A percentile compares a stretch with the other conserved stretches of the same genome.
phyloP scores from a whole-genome alignment of 2,888 invertebrate genomes.

The Pollenia angustigena region DNA sequence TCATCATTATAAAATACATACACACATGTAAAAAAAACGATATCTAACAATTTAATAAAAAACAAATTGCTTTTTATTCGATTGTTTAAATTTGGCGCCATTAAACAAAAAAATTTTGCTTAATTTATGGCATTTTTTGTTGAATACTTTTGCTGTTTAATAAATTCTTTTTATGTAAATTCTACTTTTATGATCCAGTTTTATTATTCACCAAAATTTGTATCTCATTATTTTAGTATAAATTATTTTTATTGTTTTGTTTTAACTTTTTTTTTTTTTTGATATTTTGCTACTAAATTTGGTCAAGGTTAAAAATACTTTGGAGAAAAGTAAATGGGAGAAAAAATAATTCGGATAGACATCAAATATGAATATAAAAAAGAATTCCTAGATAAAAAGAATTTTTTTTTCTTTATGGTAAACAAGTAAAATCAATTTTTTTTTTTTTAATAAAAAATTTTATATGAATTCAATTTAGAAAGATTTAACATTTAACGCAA shows the following conservation, averaged over 20 bases:
- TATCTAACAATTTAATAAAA: constrained; percentile 46
- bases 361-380: too few relatives aligned
- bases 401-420: too few relatives aligned
- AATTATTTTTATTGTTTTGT: constrained; percentile 42
- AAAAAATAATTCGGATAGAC: background rate
- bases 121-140: constrained; percentile 49
- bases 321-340: background rate
- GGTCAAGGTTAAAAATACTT: constrained; percentile 59
- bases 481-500: too few relatives aligned
- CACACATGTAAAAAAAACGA: background rate
- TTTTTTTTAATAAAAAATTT: too few relatives aligned
- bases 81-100: constrained; percentile 62
- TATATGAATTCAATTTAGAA: too few relatives aligned
- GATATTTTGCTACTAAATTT: constrained; percentile 36
- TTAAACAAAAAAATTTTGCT: constrained; percentile 48
- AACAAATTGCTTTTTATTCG: constrained; percentile 33
- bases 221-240: constrained; percentile 18
- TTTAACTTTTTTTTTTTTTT: constrained; percentile 26
- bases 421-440: too few relatives aligned
- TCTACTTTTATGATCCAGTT: constrained; percentile 28
- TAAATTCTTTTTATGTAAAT: constrained; percentile 56
- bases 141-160: constrained; percentile 6
- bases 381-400: too few relatives aligned
- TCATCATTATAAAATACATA: constrained; percentile 12
- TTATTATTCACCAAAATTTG: constrained; percentile 20